phyloP scores from a whole-genome alignment of 2,888 invertebrate species.

The Drosophila falleni region DNA sequence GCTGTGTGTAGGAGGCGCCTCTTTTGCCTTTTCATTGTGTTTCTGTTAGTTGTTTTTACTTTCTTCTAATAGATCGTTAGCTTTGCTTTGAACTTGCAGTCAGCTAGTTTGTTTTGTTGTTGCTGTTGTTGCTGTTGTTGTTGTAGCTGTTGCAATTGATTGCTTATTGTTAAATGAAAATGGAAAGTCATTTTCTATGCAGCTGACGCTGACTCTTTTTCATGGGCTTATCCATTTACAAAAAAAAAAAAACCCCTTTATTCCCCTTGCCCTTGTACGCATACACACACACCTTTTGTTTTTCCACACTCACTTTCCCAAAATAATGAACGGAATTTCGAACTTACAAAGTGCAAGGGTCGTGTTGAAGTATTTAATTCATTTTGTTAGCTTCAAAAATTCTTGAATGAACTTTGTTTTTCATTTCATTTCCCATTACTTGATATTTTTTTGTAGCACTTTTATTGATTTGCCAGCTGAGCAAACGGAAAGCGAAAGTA shows the following conservation, averaged over 20 bases:
- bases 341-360: slow-evolving; percentile 12
- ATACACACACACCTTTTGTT: slow-evolving; percentile 1
- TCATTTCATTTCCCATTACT: neutral
- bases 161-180: slow-evolving; percentile 81
- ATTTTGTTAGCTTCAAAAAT: slow-evolving; percentile 27
- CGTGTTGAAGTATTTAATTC: slow-evolving; percentile 31
- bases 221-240: slow-evolving; percentile 30
- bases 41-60: slow-evolving; percentile 73
- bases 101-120: slow-evolving; percentile 16
- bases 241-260: neutral
- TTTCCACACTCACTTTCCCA: slow-evolving; percentile 41
- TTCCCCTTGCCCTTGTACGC: slow-evolving; percentile 4
- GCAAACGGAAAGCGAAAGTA: slow-evolving; percentile 73
- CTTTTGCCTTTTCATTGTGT: slow-evolving; percentile 61
- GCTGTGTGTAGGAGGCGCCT: slow-evolving; percentile 67
- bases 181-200: slow-evolving; percentile 77
- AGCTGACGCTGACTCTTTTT: slow-evolving; percentile 51
- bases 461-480: slow-evolving; percentile 65
- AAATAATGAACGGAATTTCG: slow-evolving; percentile 40
- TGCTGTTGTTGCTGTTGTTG: slow-evolving; percentile 23
- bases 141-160: slow-evolving; percentile 64
- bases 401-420: slow-evolving; percentile 34
- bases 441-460: slow-evolving; percentile 7
- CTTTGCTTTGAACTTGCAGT: slow-evolving; percentile 76
- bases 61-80: slow-evolving; percentile 81